Evolutionary conservation across 2,113 vertebrate genomes (phyloP).

Genomic region (Todiramphus saurophagus): DNA sequence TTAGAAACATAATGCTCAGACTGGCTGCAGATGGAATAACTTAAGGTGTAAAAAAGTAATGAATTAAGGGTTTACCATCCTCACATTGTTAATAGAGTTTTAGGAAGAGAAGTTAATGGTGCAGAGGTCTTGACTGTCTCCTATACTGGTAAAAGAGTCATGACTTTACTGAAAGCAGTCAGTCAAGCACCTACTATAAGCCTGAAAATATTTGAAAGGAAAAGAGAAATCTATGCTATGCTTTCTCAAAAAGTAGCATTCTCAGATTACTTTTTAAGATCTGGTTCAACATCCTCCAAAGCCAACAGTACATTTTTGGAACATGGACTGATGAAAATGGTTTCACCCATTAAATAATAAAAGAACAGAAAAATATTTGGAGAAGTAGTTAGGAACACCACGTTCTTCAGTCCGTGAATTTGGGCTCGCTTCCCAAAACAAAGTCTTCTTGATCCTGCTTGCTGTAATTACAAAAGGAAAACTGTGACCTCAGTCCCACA

Average conservation of each 20-base stretch:
- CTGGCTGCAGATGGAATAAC: not conserved
- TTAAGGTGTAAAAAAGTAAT: not conserved
- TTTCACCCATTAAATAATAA: not conserved
- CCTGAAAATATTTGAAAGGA: not conserved
- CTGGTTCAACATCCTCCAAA: not conserved
- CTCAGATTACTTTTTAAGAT: not conserved
- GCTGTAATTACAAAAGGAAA: not conserved
- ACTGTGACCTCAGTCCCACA: constrained; percentile 2
- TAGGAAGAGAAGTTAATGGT: not conserved
- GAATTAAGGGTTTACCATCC: not conserved
- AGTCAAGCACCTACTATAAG: not conserved
- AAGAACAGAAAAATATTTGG: not conserved
- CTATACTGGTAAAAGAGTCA: not conserved
- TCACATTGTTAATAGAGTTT: not conserved
- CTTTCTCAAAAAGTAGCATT: not conserved
- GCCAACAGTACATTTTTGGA: not conserved
- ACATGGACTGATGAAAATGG: not conserved
- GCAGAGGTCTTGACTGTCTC: not conserved
- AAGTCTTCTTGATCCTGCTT: not conserved
- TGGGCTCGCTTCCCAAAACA: not conserved
- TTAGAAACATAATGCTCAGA: not conserved
- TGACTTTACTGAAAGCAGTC: not conserved
- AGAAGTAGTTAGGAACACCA: not conserved
- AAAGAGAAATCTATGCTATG: not conserved
- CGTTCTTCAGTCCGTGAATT: not conserved